These are phyloP conservation scores for Trisateles emortualis DNA, from an alignment of 2,888 invertebrate genomes.

Conservation along the genomic window DNA sequence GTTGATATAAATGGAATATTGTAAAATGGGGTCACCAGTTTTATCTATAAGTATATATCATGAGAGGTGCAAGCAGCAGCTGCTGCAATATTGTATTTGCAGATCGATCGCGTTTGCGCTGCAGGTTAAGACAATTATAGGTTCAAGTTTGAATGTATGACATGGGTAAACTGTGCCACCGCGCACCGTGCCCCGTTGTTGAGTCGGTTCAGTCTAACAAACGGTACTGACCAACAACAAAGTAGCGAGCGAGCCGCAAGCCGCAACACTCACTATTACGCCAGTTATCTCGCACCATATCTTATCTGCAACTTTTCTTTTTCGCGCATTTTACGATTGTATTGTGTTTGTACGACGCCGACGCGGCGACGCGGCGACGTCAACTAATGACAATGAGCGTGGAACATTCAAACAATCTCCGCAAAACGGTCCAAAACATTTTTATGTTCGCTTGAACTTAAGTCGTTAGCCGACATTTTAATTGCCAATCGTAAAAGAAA, in stretches of 20 bases:
- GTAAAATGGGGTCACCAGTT: too few relatives aligned
- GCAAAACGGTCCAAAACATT: conserved; percentile 50
- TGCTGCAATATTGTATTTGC: too few relatives aligned
- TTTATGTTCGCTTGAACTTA: conserved; percentile 51
- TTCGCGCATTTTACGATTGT: conserved; percentile 23
- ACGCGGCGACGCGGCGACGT: conserved; percentile 16
- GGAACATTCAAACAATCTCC: conserved; percentile 32
- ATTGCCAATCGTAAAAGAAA: conserved; percentile 63
- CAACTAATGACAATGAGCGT: conserved; percentile 20
- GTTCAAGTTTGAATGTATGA: too few relatives aligned
- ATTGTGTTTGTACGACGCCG: conserved; percentile 27
- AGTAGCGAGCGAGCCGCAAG: background rate
- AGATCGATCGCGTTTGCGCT: too few relatives aligned
- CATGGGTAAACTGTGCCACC: too few relatives aligned
- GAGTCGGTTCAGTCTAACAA: background rate
- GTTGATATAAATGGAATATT: too few relatives aligned
- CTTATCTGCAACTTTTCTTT: conserved; percentile 14
- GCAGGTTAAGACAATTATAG: too few relatives aligned
- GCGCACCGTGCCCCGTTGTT: too few relatives aligned
- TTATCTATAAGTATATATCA: too few relatives aligned
- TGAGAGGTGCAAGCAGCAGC: too few relatives aligned
- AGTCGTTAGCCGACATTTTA: conserved; percentile 60
- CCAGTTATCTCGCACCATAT: conserved; percentile 9
- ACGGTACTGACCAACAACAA: background rate
- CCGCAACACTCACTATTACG: conserved; percentile 5